A percentile compares a stretch with the other conserved stretches of the same genome.
These are phyloP conservation scores for Engystomops pustulosus DNA, from an alignment of 2,113 vertebrate genomes.

Conservation along the genomic window DNA sequence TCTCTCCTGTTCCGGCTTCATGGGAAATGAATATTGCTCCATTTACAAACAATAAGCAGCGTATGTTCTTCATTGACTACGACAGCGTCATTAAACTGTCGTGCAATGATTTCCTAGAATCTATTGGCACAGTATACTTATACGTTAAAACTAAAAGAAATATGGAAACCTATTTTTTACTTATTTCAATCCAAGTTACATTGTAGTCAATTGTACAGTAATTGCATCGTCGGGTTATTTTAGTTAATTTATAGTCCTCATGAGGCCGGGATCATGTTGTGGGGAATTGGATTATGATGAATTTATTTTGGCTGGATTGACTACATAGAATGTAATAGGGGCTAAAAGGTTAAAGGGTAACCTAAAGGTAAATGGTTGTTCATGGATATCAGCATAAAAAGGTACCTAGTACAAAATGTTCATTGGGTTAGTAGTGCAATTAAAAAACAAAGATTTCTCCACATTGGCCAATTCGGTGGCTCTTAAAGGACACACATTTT, in stretches of 20 bases:
- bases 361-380: not conserved
- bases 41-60: slow-evolving; percentile 8
- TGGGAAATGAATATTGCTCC: slow-evolving; percentile 24
- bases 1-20: not conserved
- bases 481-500: too few relatives aligned
- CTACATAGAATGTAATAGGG: not conserved
- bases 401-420: not conserved
- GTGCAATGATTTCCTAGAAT: not conserved
- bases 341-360: not conserved
- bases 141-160: not conserved
- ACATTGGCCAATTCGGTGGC: too few relatives aligned
- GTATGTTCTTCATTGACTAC: slow-evolving; percentile 3
- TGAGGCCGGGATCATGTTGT: not conserved
- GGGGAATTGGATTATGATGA: not conserved
- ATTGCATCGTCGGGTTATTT: not conserved
- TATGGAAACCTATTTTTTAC: not conserved
- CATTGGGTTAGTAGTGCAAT: too few relatives aligned
- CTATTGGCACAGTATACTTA: not conserved
- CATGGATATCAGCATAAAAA: not conserved
- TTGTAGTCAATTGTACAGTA: not conserved
- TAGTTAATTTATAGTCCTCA: not conserved
- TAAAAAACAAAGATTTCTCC: too few relatives aligned
- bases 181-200: slow-evolving; percentile 1
- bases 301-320: not conserved
- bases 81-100: slow-evolving; percentile 13